These are phyloP conservation scores for Epizoanthus ramosus DNA, from an alignment of 92 coral and sea anemone species.

Conservation along the genomic window DNA sequence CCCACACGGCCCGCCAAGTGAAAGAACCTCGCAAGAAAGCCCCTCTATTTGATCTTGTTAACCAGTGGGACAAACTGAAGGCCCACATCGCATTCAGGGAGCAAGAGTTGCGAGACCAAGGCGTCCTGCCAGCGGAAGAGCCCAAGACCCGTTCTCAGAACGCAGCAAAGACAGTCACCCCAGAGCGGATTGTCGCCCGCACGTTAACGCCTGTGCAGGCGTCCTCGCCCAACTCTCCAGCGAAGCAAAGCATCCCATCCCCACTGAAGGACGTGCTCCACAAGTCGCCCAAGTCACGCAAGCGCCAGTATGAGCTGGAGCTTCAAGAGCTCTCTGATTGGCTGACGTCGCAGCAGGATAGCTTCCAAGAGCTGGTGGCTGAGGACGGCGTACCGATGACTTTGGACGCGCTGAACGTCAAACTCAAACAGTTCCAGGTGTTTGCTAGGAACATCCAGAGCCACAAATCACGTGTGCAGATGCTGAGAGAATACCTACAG, in stretches of 20 bases:
- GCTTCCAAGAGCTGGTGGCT: conserved; percentile 78
- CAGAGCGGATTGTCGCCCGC: conserved; percentile 38
- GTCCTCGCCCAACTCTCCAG: conserved; percentile 48
- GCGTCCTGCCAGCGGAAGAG: conserved; percentile 58
- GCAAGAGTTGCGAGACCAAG: conserved; percentile 72
- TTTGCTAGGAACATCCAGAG: conserved; percentile 76
- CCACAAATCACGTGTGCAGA: conserved; percentile 76
- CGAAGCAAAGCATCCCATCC: conserved; percentile 54
- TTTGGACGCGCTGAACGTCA: conserved; percentile 69
- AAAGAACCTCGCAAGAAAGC: conserved; percentile 75
- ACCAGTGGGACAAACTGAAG: conserved; percentile 77
- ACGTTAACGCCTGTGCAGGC: conserved; percentile 47
- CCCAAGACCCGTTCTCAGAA: conserved; percentile 38
- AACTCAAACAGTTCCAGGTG: conserved; percentile 88
- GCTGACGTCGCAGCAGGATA: conserved; percentile 83
- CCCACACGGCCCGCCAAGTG: conserved; percentile 65
- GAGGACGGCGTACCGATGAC: conserved; percentile 75
- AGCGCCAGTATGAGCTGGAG: conserved; percentile 78
- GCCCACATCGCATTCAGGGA: conserved; percentile 70
- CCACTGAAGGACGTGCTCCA: conserved; percentile 48
- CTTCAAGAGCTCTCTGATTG: conserved; percentile 90
- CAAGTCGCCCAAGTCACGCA: conserved; percentile 79
- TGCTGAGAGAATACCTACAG: conserved; percentile 69
- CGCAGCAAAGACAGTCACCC: conserved; percentile 49
- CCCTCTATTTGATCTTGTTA: conserved; percentile 68